phyloP scores from a whole-genome alignment of 2,888 invertebrate genomes.

The Proisotoma minuta region DNA sequence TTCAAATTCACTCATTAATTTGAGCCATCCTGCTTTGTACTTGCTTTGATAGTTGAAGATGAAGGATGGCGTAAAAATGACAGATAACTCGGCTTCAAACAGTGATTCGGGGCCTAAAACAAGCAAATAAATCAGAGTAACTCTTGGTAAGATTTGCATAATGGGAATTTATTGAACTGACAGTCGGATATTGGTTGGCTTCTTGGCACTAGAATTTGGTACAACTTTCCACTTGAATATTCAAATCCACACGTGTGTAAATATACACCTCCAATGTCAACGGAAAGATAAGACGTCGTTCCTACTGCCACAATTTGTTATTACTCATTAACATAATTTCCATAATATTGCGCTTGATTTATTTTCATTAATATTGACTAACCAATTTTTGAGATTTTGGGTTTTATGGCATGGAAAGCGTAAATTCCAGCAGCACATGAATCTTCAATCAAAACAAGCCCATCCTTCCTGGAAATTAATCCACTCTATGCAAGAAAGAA shows the following conservation, averaged over 20 bases:
- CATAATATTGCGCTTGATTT: too few relatives aligned
- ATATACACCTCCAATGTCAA: slow-evolving; percentile 38
- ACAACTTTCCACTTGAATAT: slow-evolving; percentile 32
- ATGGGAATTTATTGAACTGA: slow-evolving; percentile 10
- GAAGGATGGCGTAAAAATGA: slow-evolving; percentile 41
- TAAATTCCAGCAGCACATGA: slow-evolving; percentile 39
- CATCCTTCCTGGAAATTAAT: slow-evolving; percentile 32
- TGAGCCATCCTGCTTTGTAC: slow-evolving; percentile 45
- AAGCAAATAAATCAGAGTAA: slow-evolving; percentile 9
- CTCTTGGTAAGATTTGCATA: background rate
- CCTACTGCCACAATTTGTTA: slow-evolving; percentile 15
- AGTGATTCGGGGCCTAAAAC: slow-evolving; percentile 38
- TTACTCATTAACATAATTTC: too few relatives aligned
- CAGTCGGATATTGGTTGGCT: slow-evolving; percentile 36
- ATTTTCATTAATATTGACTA: background rate
- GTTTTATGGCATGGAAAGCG: slow-evolving; percentile 34
- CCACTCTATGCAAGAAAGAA: slow-evolving; percentile 30
- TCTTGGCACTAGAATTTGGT: slow-evolving; percentile 26
- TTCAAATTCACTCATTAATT: slow-evolving; percentile 43
- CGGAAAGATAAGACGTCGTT: slow-evolving; percentile 32
- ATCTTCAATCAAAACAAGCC: slow-evolving; percentile 42
- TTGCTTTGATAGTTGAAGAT: slow-evolving; percentile 45
- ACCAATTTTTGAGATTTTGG: slow-evolving; percentile 18
- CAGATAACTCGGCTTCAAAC: slow-evolving; percentile 38
- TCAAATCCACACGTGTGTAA: slow-evolving; percentile 36